Evolutionary conservation across 2,888 invertebrate genomes (phyloP), one percentile per base, ranked within the genome.

Genomic region (Epirrhoe alternata): DNA sequence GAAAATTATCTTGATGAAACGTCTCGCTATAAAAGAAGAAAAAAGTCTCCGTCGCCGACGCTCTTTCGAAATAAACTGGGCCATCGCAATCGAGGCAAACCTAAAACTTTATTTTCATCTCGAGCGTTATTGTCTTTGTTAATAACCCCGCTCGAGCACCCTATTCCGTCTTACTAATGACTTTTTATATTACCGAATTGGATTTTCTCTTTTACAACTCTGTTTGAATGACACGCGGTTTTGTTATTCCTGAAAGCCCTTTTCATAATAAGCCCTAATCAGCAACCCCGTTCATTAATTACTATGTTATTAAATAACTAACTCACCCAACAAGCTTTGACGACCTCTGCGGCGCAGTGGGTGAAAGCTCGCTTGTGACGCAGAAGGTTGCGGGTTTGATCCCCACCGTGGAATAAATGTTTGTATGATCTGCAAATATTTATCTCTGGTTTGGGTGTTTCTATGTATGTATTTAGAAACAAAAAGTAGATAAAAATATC

Each of bases 1-100:
- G 85, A 85, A 86, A 87, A 88, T 87, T 88, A 89, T 89, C 89
- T 89, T 86, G 87, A 89, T 89, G 86, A 85, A 88, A 90, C 82
- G 85, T 86, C 85, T 77, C 72, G 82, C 86, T 83, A 84, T 88
- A 88, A 87, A 89, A 83, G 78, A 80, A 64, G 60, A 51, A 75
- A 77, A 83, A 84, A 78, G 84, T 82, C 81, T 78, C 71, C 79
- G 77, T 78, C 80, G 80, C 68, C 79, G 77, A 42, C 59, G 51
- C 74, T 77, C 76, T 75, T 79, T 75, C 70, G 77, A 80, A 82
- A 85, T 84, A 84, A 86, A 85, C 83, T 78, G 80, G 80, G 74
- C 81, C 83, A 79, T 78, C 69, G 74, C 81, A 82, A 79, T 78
- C 70, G 78, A 75, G 68, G 73, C 76, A 77, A 79, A 81, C 75